Evolutionary conservation across 92 coral and sea anemone genomes (phyloP).

Genomic region (Zoanthus sansibaricus): DNA sequence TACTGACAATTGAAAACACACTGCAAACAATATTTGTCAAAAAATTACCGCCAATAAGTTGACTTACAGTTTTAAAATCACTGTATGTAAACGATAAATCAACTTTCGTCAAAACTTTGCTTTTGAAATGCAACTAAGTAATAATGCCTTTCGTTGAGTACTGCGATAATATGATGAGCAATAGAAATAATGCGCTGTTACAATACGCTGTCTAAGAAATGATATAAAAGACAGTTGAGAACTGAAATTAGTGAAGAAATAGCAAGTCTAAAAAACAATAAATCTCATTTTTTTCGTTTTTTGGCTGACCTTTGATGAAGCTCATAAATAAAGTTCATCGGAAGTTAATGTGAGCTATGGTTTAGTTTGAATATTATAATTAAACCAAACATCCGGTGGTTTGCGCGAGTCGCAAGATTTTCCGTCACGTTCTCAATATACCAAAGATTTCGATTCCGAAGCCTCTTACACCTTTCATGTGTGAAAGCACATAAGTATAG

Average conservation of each 20-base stretch:
- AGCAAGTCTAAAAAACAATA: too few relatives aligned
- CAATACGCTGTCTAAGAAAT: too few relatives aligned
- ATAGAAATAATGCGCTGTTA: too few relatives aligned
- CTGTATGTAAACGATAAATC: background rate
- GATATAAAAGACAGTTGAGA: too few relatives aligned
- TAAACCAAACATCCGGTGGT: background rate
- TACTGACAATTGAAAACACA: background rate
- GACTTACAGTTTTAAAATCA: background rate
- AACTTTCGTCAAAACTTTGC: background rate
- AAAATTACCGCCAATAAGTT: background rate
- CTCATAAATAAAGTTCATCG: too few relatives aligned
- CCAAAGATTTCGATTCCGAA: constrained; percentile 17
- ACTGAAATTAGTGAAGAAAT: too few relatives aligned
- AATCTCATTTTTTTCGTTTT: too few relatives aligned
- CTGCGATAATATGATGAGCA: too few relatives aligned
- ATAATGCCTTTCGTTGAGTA: too few relatives aligned
- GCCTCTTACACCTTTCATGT: constrained; percentile 45
- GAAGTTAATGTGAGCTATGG: too few relatives aligned
- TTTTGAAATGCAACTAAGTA: background rate
- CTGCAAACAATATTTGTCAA: background rate
- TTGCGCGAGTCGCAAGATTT: background rate
- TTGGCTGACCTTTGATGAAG: too few relatives aligned
- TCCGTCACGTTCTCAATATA: constrained; percentile 35
- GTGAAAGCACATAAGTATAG: constrained; percentile 2
- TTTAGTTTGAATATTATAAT: too few relatives aligned